Percentiles rank a stretch among this genome's conserved stretches.
These are phyloP conservation scores for Andrena chrysosceles DNA, from an alignment of 2,888 invertebrate species.

Conservation along the genomic window DNA sequence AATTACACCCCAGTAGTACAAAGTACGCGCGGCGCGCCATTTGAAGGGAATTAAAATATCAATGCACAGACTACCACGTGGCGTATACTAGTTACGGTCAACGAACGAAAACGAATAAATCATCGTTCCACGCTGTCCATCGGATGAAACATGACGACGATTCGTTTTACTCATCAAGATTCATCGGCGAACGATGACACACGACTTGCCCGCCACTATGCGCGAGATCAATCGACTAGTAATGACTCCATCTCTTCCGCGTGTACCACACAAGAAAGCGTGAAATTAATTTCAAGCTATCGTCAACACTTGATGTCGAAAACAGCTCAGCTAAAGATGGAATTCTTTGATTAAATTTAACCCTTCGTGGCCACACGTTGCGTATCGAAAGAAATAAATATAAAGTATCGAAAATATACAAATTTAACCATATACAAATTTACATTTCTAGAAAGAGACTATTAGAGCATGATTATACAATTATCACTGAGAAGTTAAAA, in stretches of 20 bases:
- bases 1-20: not conserved
- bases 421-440: too few relatives aligned
- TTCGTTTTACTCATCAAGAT: slow-evolving; percentile 49
- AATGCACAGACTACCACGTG: not conserved
- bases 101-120: slow-evolving; percentile 9
- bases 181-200: slow-evolving; percentile 52
- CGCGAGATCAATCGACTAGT: slow-evolving; percentile 44
- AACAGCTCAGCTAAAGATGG: slow-evolving; percentile 36
- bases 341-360: slow-evolving; percentile 60
- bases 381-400: too few relatives aligned
- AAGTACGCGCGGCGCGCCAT: not conserved
- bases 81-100: slow-evolving; percentile 1
- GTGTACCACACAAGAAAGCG: slow-evolving; percentile 62
- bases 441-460: too few relatives aligned
- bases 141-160: slow-evolving; percentile 9
- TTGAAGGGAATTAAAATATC: slow-evolving; percentile 7
- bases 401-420: too few relatives aligned
- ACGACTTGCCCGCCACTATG: slow-evolving; percentile 36
- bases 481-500: too few relatives aligned
- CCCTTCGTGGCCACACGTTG: not conserved
- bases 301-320: slow-evolving; percentile 35
- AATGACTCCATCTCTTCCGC: slow-evolving; percentile 62
- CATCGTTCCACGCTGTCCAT: not conserved
- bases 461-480: too few relatives aligned
- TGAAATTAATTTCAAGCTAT: slow-evolving; percentile 52